A percentile compares a stretch with the other conserved stretches of the same genome.
phyloP scores from a whole-genome alignment of 2,888 invertebrate genomes.

The Apoderus coryli region DNA sequence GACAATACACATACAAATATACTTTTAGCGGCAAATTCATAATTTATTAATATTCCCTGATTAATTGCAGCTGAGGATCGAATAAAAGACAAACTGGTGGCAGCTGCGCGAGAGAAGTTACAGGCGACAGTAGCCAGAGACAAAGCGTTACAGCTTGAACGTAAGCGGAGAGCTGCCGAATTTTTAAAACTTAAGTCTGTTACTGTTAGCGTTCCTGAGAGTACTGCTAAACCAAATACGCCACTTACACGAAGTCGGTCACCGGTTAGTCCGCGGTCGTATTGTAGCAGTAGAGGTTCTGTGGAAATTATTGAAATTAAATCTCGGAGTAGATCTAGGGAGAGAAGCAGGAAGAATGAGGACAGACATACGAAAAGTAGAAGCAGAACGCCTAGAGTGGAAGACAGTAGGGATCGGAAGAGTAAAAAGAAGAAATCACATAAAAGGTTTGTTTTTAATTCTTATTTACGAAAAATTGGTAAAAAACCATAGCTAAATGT shows the following conservation, averaged over 20 bases:
- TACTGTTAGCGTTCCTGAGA: constrained; percentile 6
- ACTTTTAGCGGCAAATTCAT: no score
- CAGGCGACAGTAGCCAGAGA: constrained; percentile 40
- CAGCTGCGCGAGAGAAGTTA: constrained; percentile 41
- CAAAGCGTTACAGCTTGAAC: constrained; percentile 45
- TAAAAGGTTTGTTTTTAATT: constrained; percentile 31
- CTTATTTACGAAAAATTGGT: not conserved
- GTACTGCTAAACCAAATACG: constrained; percentile 6
- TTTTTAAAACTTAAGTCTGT: constrained; percentile 41
- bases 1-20: no score
- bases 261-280: no score
- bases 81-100: constrained; percentile 41
- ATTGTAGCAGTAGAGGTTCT: constrained; percentile 17
- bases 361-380: constrained; percentile 11
- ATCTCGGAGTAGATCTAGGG: constrained; percentile 7
- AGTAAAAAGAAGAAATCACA: constrained; percentile 35
- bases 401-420: constrained; percentile 18
- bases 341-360: constrained; percentile 18
- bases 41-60: no score
- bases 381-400: constrained; percentile 20
- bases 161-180: constrained; percentile 68
- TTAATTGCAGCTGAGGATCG: constrained; percentile 45
- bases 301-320: constrained; percentile 14
- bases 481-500: no score
- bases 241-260: no score